Conservation (phyloP, 2,113 vertebrate genomes). For the Phaethon lepturus region DNA sequence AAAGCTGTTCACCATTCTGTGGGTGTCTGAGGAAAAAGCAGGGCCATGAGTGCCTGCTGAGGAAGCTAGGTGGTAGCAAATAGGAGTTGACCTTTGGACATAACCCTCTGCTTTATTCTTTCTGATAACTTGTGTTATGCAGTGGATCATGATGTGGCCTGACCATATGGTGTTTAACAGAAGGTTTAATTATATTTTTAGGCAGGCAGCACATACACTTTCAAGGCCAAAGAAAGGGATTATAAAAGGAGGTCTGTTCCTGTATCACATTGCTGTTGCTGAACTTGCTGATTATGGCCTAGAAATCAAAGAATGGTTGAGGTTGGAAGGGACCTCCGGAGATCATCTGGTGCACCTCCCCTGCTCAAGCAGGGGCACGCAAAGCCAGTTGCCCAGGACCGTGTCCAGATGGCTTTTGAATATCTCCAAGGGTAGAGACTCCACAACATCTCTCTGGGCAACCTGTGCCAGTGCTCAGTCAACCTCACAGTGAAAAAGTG, state of each 20-base stretch:
- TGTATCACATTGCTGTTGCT: not conserved
- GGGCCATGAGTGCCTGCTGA: not conserved
- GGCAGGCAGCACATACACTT: not conserved
- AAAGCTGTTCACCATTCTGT: not conserved
- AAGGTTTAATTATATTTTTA: not conserved
- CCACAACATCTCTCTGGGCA: not conserved
- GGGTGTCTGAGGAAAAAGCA: not conserved
- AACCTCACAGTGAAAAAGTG: not conserved
- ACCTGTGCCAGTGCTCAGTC: not conserved
- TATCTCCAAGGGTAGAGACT: not conserved
- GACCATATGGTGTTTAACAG: not conserved
- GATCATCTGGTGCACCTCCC: fast-evolving
- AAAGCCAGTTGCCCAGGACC: not conserved
- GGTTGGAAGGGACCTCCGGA: not conserved
- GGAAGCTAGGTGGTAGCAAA: not conserved
- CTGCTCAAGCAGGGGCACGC: not conserved
- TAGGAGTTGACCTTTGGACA: not conserved
- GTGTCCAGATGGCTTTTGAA: not conserved
- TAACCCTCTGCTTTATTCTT: not conserved
- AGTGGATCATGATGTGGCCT: not conserved
- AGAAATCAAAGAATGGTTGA: not conserved
- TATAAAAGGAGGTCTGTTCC: not conserved
- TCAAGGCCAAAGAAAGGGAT: not conserved
- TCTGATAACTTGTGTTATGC: not conserved
- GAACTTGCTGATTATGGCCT: not conserved